phyloP scores from a whole-genome alignment of 2,113 vertebrate species.

The Ceratotherium simum region DNA sequence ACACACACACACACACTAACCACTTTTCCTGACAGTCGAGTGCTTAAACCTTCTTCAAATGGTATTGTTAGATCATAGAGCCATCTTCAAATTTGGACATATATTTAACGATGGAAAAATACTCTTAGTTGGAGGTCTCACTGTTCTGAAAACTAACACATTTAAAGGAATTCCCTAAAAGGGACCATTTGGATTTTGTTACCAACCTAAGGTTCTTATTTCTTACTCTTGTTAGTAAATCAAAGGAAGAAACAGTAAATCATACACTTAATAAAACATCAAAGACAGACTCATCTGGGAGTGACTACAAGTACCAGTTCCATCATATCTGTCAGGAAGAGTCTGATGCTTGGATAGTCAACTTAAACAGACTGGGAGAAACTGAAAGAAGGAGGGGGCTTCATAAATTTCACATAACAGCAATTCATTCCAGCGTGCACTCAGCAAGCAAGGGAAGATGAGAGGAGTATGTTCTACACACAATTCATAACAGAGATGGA shows the following conservation, averaged over 20 bases:
- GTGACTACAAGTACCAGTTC: constrained; percentile 48
- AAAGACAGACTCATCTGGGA: constrained; percentile 69
- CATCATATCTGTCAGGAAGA: constrained; percentile 37
- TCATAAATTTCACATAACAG: constrained; percentile 63
- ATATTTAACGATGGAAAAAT: constrained; percentile 22
- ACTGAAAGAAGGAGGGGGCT: background rate
- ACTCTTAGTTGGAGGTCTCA: background rate
- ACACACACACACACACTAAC: background rate
- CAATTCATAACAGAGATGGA: background rate
- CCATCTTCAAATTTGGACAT: background rate
- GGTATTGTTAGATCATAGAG: constrained; percentile 14
- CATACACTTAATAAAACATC: constrained; percentile 76
- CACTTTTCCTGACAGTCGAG: background rate
- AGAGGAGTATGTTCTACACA: background rate
- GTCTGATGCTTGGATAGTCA: constrained; percentile 27
- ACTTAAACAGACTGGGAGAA: background rate
- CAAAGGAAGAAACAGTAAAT: constrained; percentile 68
- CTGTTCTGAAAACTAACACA: constrained; percentile 40
- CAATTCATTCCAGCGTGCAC: background rate
- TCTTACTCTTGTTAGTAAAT: constrained; percentile 59
- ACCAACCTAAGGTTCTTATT: constrained; percentile 50
- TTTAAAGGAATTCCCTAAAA: constrained; percentile 37
- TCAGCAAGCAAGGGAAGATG: constrained; percentile 33
- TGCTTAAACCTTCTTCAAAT: background rate
- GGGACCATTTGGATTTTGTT: constrained; percentile 64